These are phyloP conservation scores for Dinoponera quadriceps DNA, from an alignment of 1,140 invertebrate species.

Conservation along the genomic window DNA sequence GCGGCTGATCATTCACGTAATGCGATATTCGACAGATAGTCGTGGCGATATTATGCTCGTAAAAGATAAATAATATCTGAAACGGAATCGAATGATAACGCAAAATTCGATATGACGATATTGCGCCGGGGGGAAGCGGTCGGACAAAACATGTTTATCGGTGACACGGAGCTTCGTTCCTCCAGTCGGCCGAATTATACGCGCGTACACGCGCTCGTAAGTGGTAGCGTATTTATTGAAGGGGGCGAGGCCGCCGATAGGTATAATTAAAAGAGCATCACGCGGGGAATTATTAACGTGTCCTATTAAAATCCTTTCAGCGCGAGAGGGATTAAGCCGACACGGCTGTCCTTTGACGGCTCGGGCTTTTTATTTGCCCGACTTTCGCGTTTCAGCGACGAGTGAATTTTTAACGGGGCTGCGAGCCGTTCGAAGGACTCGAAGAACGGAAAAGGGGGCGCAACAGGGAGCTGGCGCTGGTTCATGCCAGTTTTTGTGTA, in stretches of 20 bases:
- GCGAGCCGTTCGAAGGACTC: constrained; percentile 14
- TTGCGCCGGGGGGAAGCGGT: not conserved
- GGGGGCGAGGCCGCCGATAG: not conserved
- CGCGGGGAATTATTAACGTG: constrained; percentile 41
- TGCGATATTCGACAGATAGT: not conserved
- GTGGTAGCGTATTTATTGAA: constrained; percentile 10
- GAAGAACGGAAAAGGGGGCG: constrained; percentile 2
- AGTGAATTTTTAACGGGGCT: constrained; percentile 47
- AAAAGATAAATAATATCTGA: constrained; percentile 34
- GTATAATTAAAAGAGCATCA: constrained; percentile 43
- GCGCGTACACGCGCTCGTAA: not conserved
- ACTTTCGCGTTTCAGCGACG: constrained; percentile 34
- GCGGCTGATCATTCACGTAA: not conserved
- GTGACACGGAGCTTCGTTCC: not conserved
- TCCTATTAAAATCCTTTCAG: constrained; percentile 59
- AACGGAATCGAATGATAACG: constrained; percentile 25
- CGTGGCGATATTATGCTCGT: not conserved
- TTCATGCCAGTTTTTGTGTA: constrained; percentile 19
- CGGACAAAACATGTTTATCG: constrained; percentile 1
- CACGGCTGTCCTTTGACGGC: constrained; percentile 38
- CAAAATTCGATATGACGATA: not conserved
- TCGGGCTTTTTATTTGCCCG: constrained; percentile 36
- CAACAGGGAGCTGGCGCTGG: not conserved
- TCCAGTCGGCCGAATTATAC: not conserved
- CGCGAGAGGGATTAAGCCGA: constrained; percentile 41